Evolutionary conservation across 2,888 invertebrate genomes (phyloP), one percentile per base, ranked within the genome.

Genomic region (Drosophila colorata): DNA sequence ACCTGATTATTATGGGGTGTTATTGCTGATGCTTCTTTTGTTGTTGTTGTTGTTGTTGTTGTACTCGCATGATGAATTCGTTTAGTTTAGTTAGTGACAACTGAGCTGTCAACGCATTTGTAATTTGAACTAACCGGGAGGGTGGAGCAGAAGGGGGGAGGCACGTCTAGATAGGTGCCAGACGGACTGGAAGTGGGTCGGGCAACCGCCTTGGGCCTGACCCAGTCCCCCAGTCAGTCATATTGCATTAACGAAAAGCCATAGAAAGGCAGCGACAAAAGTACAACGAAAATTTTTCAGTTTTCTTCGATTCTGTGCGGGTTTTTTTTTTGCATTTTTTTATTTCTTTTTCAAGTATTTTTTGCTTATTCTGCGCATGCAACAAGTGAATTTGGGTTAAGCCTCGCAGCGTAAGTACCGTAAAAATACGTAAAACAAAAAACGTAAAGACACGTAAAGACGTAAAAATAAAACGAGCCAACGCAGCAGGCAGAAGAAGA

Each of bases 341-440:
- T 53, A 47, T 43, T 20, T 57, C 28, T 55, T 41, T 38, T 51
- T 41, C 18, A 41, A 58, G 48, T 38, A 74, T 48, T 66, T 73
- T 74, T 86, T 90, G 88, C 86, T 83, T 83, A 90, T 89, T 87
- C 90, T 89, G 89, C 89, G 61, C 87, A 81, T 78, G 86, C 88
- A 89, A 86, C 90, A 90, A 86, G 72, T 86, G 73, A 81, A 88
- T 88, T 88, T 89, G 76, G 88, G 88, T 88, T 89, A 89, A 88
- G 83, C 77, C 74, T 65, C 85, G 70, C 74, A 71, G 56, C 74
- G 69, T 73, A 83, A 87, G 80, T 86, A 80, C 82, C 72, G 79
- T 78, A 72, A 81, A 75, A 65, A 76, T 64, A 60, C 69, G 37
- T 35, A 16, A 38, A 61, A 37, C 43, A 52, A 56, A 69, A 41